Base-by-base conservation (phyloP, 2,113 vertebrate genomes). In the Coreoperca whiteheadi region DNA sequence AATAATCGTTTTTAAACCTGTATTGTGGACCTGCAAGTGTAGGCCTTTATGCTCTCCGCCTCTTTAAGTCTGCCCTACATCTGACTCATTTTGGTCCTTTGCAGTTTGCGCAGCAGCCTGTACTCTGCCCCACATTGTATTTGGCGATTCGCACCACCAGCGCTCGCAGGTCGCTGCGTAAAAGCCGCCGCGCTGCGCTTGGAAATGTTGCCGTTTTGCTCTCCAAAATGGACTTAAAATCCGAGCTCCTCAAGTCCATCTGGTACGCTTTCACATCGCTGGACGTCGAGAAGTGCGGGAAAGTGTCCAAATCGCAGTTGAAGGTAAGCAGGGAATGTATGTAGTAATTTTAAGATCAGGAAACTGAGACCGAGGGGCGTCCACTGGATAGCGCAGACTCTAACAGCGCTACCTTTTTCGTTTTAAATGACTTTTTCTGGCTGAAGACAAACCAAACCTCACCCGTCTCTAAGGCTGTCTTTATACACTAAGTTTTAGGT, bases 221-320 rank as follows among this genome's bases (percentile, higher is more conserved):
- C 77, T 78, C 74, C 70, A 77, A 75, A 71, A 96, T 96, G 95
- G 94, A 95, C 87, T 67, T 96, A 50, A 94, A 91, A 91, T 82
- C 93, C 46, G 93, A 96, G 50, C 95, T 96, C 3, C 95, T 96
- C 30, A 96, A 96, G 68, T 96, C 95, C 63, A 94, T 96, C 81
- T 96, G 95, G 95, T 95, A 95, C 82, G 95, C 95, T 25, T 96
- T 96, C 88, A 95, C 95, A 6, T 95, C 95, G 51, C 92, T 96
- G 93, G 95, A 96, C 76, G 91, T 93, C 64, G 95, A 95, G 74
- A 93, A 92, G 65, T 95, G 95, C 32, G 95, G 95, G 0, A 96
- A 96, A 77, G 95, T 96, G 63, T 95, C 95, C 64, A 96, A 96
- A 23, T 96, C 95, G 6, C 95, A 96, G 85, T 69, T 96, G n/a